Conservation (phyloP, 2,113 vertebrate genomes). For the Pangasianodon gigas region DNA sequence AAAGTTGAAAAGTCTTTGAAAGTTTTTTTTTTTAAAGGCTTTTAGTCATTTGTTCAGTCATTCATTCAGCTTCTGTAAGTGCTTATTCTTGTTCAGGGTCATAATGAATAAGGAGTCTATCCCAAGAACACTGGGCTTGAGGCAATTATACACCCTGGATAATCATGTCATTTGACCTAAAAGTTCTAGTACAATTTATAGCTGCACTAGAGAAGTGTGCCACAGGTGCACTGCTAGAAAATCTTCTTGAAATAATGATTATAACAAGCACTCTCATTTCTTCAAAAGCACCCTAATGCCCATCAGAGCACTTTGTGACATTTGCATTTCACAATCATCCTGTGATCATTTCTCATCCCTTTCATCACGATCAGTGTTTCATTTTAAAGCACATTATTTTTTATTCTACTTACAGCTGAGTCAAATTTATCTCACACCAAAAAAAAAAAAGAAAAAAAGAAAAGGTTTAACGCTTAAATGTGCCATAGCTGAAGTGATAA, state of each 20-base stretch:
- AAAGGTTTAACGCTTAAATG: constrained; percentile 45
- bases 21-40: not conserved
- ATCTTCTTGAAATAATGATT: constrained; percentile 27
- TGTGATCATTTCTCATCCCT: constrained; percentile 21
- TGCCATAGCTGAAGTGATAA: constrained; percentile 51
- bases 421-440: constrained; percentile 42
- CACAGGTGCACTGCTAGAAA: constrained; percentile 1
- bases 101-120: not conserved
- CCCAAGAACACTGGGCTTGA: not conserved
- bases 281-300: not conserved
- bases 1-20: not conserved
- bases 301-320: constrained; percentile 35
- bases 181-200: not conserved
- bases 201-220: not conserved
- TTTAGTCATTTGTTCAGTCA: not conserved
- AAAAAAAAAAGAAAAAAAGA: not conserved
- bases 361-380: constrained; percentile 17
- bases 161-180: constrained; percentile 20
- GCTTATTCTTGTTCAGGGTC: not conserved
- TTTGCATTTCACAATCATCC: constrained; percentile 34
- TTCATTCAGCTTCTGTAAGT: not conserved
- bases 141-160: constrained; percentile 3
- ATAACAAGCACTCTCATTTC: constrained; percentile 13
- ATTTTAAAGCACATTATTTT: constrained; percentile 22
- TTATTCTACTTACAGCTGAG: constrained; percentile 38